These are phyloP conservation scores for Coregonus suidteri DNA, from an alignment of 2,797 vertebrate species.

Conservation along the genomic window DNA sequence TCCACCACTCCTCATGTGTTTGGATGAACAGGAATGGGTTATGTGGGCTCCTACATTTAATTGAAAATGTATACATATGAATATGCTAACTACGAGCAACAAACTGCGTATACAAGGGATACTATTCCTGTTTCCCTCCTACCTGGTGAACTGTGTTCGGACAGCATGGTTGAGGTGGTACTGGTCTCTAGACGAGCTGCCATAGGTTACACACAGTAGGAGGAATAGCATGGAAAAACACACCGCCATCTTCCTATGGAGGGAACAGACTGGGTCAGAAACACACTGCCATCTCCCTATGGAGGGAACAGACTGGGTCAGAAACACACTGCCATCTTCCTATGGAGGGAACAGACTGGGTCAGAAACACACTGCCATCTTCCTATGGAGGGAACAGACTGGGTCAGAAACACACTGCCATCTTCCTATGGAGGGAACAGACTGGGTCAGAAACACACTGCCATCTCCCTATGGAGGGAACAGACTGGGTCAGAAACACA, in stretches of 20 bases:
- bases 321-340: slow-evolving; percentile 56
- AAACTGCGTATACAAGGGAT: background rate
- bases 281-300: slow-evolving; percentile 65
- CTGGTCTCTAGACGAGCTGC: slow-evolving; percentile 56
- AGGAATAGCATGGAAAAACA: slow-evolving; percentile 64
- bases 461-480: background rate
- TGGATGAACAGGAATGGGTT: slow-evolving; percentile 56
- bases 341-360: slow-evolving; percentile 39
- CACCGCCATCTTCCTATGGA: slow-evolving; percentile 66
- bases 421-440: background rate
- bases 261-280: background rate
- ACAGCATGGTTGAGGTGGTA: slow-evolving; percentile 71
- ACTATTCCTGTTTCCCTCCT: slow-evolving; percentile 19
- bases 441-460: background rate
- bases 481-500: background rate
- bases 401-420: background rate
- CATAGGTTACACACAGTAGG: slow-evolving; percentile 65
- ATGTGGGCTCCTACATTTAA: slow-evolving; percentile 51
- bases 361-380: slow-evolving; percentile 39
- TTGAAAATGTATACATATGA: background rate
- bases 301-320: background rate
- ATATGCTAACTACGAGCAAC: background rate
- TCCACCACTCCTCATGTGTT: slow-evolving; percentile 76
- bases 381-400: slow-evolving; percentile 55
- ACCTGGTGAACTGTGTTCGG: slow-evolving; percentile 72